Evolutionary conservation across 2,797 vertebrate species (phyloP).

Genomic region (Petrocephalus schoutedeni): DNA sequence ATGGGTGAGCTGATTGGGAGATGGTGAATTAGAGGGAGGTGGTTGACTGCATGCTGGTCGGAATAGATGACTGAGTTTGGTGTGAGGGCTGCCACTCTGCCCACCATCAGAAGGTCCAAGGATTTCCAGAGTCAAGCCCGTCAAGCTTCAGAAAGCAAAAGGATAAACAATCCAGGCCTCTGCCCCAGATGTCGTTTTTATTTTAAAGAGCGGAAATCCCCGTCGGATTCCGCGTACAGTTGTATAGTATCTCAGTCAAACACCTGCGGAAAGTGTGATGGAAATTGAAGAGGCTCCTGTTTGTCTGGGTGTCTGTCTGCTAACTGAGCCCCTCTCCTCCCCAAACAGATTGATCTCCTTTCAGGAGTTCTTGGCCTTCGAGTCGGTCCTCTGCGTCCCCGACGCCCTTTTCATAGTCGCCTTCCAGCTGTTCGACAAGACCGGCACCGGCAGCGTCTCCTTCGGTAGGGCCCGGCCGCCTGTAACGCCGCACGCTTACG

Average conservation of each 20-base stretch:
- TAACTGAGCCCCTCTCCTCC: constrained; percentile 41
- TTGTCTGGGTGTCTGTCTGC: neutral
- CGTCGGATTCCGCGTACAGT: neutral
- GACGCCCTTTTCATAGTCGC: constrained; percentile 93
- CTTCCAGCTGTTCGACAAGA: constrained; percentile 95
- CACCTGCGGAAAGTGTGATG: neutral
- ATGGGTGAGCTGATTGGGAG: constrained; percentile 72
- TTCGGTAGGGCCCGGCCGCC: constrained; percentile 73
- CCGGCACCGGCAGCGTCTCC: constrained; percentile 82
- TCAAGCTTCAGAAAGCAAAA: neutral
- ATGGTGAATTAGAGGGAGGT: neutral
- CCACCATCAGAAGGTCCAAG: neutral
- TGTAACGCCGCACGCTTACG: no score
- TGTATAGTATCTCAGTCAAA: neutral
- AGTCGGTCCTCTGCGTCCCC: constrained; percentile 87
- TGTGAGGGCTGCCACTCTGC: neutral
- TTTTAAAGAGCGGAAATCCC: neutral
- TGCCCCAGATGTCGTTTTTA: neutral
- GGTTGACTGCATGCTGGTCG: neutral
- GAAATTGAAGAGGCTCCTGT: neutral
- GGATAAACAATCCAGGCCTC: neutral
- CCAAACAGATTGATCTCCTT: constrained; percentile 85
- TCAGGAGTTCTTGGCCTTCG: constrained; percentile 95
- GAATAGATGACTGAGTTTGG: neutral
- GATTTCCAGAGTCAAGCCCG: neutral